A percentile compares a stretch with the other conserved stretches of the same genome.
These are phyloP conservation scores for Vicugna pacos DNA, from an alignment of 2,113 vertebrate genomes.

Conservation along the genomic window DNA sequence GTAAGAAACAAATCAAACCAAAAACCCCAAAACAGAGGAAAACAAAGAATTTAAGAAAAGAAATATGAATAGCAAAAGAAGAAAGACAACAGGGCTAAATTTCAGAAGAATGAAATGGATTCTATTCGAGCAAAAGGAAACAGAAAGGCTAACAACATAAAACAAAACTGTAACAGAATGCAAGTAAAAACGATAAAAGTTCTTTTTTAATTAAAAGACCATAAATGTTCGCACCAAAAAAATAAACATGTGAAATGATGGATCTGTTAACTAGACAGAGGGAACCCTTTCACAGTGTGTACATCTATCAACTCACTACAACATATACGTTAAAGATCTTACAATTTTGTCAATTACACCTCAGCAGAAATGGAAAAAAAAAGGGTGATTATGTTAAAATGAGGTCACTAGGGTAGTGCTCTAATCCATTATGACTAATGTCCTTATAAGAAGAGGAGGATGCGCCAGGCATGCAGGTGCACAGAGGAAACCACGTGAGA, in stretches of 20 bases:
- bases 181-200: background rate
- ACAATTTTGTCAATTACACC: background rate
- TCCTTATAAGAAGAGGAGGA: background rate
- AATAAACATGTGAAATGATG: background rate
- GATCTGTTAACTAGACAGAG: background rate
- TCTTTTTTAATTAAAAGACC: background rate
- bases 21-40: background rate
- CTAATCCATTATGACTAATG: background rate
- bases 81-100: background rate
- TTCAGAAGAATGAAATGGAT: background rate
- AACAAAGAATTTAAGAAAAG: background rate
- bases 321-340: background rate
- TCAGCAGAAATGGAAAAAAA: background rate
- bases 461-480: background rate
- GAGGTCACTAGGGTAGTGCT: background rate
- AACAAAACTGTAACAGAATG: background rate
- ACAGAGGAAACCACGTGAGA: background rate
- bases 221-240: background rate
- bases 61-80: background rate
- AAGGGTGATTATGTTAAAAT: background rate
- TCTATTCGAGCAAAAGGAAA: background rate
- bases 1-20: background rate
- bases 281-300: background rate
- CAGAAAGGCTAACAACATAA: background rate
- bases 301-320: background rate